Base-by-base conservation (phyloP, 1,140 invertebrate genomes). In the Brachionus calyciflorus region DNA sequence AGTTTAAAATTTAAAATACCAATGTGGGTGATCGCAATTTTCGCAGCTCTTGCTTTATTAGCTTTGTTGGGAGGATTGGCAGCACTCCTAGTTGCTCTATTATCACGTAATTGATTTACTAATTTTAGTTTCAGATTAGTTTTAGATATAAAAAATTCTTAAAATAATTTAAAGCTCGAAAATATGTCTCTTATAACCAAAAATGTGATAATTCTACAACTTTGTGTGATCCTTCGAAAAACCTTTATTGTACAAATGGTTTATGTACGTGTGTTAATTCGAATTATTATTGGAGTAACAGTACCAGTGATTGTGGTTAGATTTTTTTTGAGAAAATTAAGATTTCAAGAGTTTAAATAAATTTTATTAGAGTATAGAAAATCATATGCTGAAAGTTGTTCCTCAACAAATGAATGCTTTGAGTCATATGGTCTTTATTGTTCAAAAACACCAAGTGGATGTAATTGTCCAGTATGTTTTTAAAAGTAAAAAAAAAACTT, bases 321-420 rank as follows among this genome's bases (percentile, higher is more conserved):
- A 19, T 19, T 37, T 30, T 60, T n/a, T n/a, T n/a, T n/a, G n/a
- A n/a, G n/a, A n/a, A n/a, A n/a, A n/a, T n/a, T n/a, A n/a, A n/a
- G n/a, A n/a, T n/a, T n/a, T n/a, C n/a, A n/a, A n/a, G n/a, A n/a
- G n/a, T n/a, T n/a, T n/a, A n/a, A n/a, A n/a, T n/a, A n/a, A n/a
- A n/a, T n/a, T n/a, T n/a, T n/a, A 7, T 60, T 40, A 60, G 55
- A 60, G 37, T 60, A 60, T 9, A 60, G 37, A 60, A 60, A 60
- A 37, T 60, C 55, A 17, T 60, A 60, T 60, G 26, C 55, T 19
- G 28, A 60, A 33, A 19, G 28, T 9, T 60, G 55, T 37, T 33
- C 55, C 17, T 60, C 55, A 37, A 17, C 55, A 7, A 60, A 30
- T 33, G 28, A 60, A 37, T 60, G 55, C n/a, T 60, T 60, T 37